These are phyloP conservation scores for Catocala sponsa DNA, from an alignment of 2,888 invertebrate genomes.

Conservation along the genomic window DNA sequence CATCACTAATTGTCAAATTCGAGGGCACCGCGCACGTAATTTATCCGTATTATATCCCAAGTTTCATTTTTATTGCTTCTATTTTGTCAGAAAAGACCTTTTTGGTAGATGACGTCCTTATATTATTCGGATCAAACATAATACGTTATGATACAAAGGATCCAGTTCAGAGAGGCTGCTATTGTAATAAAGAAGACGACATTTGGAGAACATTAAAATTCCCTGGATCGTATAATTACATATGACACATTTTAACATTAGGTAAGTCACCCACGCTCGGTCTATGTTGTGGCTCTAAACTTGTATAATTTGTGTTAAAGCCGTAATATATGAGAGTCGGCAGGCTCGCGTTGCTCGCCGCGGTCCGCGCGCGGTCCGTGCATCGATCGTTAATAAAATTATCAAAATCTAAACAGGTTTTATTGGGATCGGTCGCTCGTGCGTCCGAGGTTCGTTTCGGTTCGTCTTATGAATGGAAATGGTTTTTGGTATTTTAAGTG, in stretches of 20 bases:
- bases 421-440: conserved; percentile 76
- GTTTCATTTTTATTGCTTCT: conserved; percentile 46
- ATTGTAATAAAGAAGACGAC: conserved; percentile 85
- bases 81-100: conserved; percentile 34
- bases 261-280: conserved; percentile 84
- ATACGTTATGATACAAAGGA: conserved; percentile 78
- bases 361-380: conserved; percentile 59
- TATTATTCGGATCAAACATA: conserved; percentile 70
- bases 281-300: conserved; percentile 85
- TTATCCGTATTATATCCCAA: conserved; percentile 50
- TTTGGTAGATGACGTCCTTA: conserved; percentile 38
- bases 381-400: conserved; percentile 87
- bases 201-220: conserved; percentile 86
- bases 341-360: conserved; percentile 75
- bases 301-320: conserved; percentile 88
- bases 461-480: conserved; percentile 85
- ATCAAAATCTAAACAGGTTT: conserved; percentile 88
- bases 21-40: conserved; percentile 56
- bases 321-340: conserved; percentile 86
- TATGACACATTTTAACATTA: conserved; percentile 87
- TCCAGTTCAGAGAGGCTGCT: conserved; percentile 78
- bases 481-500: conserved; percentile 86
- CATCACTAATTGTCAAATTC: conserved; percentile 74
- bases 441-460: conserved; percentile 76
- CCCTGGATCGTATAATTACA: conserved; percentile 86